phyloP scores from a whole-genome alignment of 1,140 invertebrate species.

The Coenobita brevimanus region DNA sequence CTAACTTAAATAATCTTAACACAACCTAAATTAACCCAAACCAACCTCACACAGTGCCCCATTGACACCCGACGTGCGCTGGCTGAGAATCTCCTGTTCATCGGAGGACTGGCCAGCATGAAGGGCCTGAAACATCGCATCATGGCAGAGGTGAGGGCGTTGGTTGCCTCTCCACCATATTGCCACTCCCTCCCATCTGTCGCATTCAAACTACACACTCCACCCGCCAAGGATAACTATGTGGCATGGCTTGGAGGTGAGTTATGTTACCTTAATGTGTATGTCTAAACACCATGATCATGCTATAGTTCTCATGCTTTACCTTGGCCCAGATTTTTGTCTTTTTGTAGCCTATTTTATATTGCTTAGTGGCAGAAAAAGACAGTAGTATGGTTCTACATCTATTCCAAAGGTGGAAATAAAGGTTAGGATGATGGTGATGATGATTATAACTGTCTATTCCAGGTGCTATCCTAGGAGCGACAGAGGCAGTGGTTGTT shows the following conservation, averaged over 20 bases:
- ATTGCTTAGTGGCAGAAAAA: no score
- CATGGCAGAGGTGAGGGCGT: conserved; percentile 81
- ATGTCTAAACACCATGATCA: no score
- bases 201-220: conserved; percentile 84
- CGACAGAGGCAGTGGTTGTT: conserved; percentile 84
- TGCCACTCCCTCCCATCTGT: conserved; percentile 79
- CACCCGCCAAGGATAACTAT: conserved; percentile 88
- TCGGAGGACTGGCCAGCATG: conserved; percentile 88
- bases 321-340: no score
- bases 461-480: conserved; percentile 86
- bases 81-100: conserved; percentile 87
- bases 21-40: no score
- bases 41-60: conserved; percentile 78
- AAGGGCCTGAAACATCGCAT: conserved; percentile 86
- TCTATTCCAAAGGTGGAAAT: no score
- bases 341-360: neutral
- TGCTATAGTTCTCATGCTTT: no score
- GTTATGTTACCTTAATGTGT: conserved; percentile 74
- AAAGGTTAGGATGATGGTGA: no score
- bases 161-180: conserved; percentile 80
- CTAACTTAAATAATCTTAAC: no score
- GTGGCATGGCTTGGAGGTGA: conserved; percentile 89
- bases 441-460: no score
- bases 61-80: conserved; percentile 83
- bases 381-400: no score